Evolutionary conservation across 2,113 vertebrate genomes (phyloP), one percentile per base, ranked within the genome.

Genomic region (Alethe diademata): DNA sequence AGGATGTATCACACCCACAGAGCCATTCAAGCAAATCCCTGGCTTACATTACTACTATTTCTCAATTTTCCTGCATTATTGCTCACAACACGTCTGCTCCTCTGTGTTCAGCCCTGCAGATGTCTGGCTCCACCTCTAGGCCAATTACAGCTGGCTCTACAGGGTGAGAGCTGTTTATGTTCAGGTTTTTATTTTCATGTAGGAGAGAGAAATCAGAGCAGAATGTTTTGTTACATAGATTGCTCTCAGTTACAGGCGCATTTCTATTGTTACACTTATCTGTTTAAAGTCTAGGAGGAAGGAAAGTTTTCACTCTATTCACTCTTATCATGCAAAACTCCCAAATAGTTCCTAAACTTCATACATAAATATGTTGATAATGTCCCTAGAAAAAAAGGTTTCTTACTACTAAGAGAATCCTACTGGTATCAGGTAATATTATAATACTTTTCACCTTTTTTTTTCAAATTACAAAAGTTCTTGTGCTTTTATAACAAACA

Each of bases 71-170:
- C 67, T 47, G 56, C 14, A 3, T 31, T 73, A 22, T 4, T 76
- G 64, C 72, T 97, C 86, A 91, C 60, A 24, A 88, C 66, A 66
- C 5, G 0, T 51, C 5, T 12, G 2, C 22, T 90, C 14, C 69
- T 74, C 72, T 6, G 64, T 47, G 71, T 60, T 93, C 48, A 92
- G 85, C 93, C 90, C 88, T 86, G 86, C 56, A 96, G 95, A 90
- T 6, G 57, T 69, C 88, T 95, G 90, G 94, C 93, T 97, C 94
- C 94, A 96, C 88, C 94, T 96, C 94, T 92, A 95, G 94, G 95
- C 35, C 47, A 92, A 19, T 8, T 40, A 26, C 54, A 58, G 79
- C 6, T 74, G 74, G 60, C 65, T 90, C 58, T 35, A 3, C 87
- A 61, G 35, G 42, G 56, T 47, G 79, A 86, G 65, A 56, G 14